phyloP scores from a whole-genome alignment of 2,888 invertebrate genomes.

The Troides oblongomaculatus region DNA sequence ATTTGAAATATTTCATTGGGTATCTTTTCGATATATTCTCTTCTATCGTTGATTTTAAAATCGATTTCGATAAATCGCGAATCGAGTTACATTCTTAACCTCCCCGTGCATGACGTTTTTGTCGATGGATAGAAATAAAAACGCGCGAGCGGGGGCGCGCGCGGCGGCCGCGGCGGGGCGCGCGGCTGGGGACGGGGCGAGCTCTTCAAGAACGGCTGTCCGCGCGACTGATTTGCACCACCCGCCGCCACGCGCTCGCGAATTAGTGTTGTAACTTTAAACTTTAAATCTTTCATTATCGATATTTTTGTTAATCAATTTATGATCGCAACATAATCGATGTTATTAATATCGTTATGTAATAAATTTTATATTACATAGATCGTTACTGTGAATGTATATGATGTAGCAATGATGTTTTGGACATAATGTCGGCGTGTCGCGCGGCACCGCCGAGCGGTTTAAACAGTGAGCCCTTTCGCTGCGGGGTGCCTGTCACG shows the following conservation, averaged over 20 bases:
- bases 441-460: not conserved
- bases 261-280: constrained; percentile 51
- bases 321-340: not conserved
- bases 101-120: constrained; percentile 40
- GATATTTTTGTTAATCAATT: constrained; percentile 33
- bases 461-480: constrained; percentile 25
- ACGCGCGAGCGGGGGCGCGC: constrained; percentile 42
- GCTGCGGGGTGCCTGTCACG: constrained; percentile 41
- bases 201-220: constrained; percentile 74
- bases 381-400: no score
- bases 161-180: no score
- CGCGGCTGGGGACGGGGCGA: constrained; percentile 23
- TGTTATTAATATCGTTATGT: no score
- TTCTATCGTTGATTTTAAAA: not conserved
- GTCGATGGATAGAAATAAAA: constrained; percentile 62
- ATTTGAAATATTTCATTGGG: no score
- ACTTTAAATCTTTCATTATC: constrained; percentile 41
- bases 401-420: no score
- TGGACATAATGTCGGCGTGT: not conserved
- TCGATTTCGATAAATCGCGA: constrained; percentile 16
- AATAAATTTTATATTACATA: no score
- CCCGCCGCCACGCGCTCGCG: constrained; percentile 72
- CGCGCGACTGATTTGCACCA: constrained; percentile 79
- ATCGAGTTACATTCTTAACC: constrained; percentile 6
- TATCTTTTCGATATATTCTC: no score